These are phyloP conservation scores for Cephalopholis sonnerati DNA, from an alignment of 2,113 vertebrate species.

Conservation along the genomic window DNA sequence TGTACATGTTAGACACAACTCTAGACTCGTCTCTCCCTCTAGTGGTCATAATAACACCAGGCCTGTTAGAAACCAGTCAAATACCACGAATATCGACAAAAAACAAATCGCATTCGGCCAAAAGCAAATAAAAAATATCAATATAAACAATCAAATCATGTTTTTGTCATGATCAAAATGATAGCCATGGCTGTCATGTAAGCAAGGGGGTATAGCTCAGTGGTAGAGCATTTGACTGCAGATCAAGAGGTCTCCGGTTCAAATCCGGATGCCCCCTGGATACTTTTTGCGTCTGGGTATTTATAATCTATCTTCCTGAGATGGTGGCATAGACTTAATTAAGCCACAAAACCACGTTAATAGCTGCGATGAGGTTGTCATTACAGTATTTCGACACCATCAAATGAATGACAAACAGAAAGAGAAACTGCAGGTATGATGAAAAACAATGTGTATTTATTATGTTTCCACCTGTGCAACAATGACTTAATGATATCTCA, in stretches of 20 bases:
- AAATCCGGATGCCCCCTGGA: conserved; percentile 90
- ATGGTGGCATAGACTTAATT: no score
- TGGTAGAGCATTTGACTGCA: conserved; percentile 94
- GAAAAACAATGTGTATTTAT: no score
- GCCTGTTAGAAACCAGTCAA: not conserved
- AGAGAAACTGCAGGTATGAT: no score
- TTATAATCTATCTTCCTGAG: not conserved
- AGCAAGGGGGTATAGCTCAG: conserved; percentile 90
- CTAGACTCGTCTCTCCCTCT: not conserved
- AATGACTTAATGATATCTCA: no score
- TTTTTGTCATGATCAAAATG: no score
- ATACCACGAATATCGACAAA: not conserved
- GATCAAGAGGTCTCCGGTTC: conserved; percentile 91
- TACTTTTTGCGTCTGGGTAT: not conserved
- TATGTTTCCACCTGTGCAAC: no score
- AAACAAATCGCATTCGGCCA: accelerated
- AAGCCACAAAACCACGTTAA: not conserved
- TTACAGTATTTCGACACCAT: not conserved
- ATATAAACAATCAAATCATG: no score
- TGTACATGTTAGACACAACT: not conserved
- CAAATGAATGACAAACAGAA: not conserved
- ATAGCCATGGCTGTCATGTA: accelerated
- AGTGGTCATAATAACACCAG: not conserved
- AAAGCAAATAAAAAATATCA: not conserved
- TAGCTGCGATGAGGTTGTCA: not conserved